Evolutionary conservation across 2,113 vertebrate genomes (phyloP), one percentile per base, ranked within the genome.

Genomic region (Amphiprion percula): DNA sequence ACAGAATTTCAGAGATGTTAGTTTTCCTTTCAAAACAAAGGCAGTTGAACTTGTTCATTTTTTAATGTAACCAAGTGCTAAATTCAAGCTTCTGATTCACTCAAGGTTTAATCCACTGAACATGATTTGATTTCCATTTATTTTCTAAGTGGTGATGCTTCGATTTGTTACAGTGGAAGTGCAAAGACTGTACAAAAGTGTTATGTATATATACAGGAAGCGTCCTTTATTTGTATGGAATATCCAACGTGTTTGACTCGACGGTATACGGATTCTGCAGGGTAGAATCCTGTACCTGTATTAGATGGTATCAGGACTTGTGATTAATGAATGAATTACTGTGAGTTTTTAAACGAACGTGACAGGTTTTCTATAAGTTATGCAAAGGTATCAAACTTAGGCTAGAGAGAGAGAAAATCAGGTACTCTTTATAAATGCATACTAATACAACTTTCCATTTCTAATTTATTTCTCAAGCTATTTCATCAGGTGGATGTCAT

Each of bases 241-340:
- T 94, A 88, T 93, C 86, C 84, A 83, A 87, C 74, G 76, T 90
- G 90, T 94, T 87, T 80, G 80, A 90, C 87, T 88, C 61, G 54
- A 91, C 88, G 87, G 90, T 87, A 84, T 92, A 88, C 86, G 90
- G 93, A 94, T 95, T 95, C 94, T 95, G 94, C 95, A 88, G 95
- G 94, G 92, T 95, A 91, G 95, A 95, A 94, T 94, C 87, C 91
- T 85, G 87, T 85, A 84, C 86, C 78, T 71, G 76, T 87, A 83
- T 88, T 73, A 79, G 91, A 88, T 91, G 89, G 92, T 92, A 75
- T 92, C 86, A 88, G 85, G 90, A 93, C 85, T 91, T 85, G 87
- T 87, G 87, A 86, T 89, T 84, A 91, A 87, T 87, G 90, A 93
- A 92, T 91, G 84, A 90, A 90, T 93, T 91, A 94, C 94, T 94